Percentiles rank a stretch among this genome's conserved stretches.
Evolutionary conservation across 2,797 vertebrate genomes (phyloP).

Genomic region (Leuciscus waleckii): DNA sequence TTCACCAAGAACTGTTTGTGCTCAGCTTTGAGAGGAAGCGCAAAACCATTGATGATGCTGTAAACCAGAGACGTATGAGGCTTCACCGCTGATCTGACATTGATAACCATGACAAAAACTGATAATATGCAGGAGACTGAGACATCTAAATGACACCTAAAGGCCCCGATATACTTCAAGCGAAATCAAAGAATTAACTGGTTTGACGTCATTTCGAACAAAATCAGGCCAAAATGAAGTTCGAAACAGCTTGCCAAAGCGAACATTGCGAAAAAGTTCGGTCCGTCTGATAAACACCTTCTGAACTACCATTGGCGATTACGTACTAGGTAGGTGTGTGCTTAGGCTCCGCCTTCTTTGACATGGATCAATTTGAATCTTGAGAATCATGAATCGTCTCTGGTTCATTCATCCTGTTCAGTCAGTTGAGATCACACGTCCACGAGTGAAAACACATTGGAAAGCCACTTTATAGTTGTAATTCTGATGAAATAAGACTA

Average conservation of each 20-base stretch:
- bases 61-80: background rate
- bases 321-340: background rate
- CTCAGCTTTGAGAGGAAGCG: constrained; percentile 98
- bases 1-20: constrained; percentile 99
- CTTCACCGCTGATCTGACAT: constrained; percentile 10
- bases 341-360: background rate
- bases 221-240: background rate
- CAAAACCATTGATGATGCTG: constrained; percentile 99
- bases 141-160: background rate
- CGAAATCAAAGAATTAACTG: background rate
- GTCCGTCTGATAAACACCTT: background rate
- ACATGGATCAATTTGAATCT: background rate
- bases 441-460: background rate
- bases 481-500: background rate
- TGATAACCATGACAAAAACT: constrained; percentile 10
- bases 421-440: background rate
- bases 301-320: background rate
- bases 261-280: background rate
- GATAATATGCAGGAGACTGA: background rate
- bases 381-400: background rate
- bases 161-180: background rate
- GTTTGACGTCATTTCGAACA: background rate
- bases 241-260: background rate
- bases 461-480: background rate
- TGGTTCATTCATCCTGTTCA: background rate